Base-by-base conservation (phyloP, 2,113 vertebrate genomes). In the Gallinago paraguaiae region DNA sequence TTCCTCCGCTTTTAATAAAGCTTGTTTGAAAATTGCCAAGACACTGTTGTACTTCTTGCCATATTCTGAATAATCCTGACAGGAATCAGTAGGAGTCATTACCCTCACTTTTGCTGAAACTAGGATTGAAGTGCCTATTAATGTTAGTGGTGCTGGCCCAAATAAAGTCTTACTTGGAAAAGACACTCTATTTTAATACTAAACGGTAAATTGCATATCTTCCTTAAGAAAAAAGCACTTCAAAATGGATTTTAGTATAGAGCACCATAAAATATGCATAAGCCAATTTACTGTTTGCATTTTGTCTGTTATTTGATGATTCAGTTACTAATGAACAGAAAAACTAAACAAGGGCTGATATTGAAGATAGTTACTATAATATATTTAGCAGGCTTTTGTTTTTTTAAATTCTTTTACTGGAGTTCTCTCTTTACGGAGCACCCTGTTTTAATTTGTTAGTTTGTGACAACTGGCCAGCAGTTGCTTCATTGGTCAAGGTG, bases 1-100 rank as follows among this genome's bases (percentile, higher is more conserved):
- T 76, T 86, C 64, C 93, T 96, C 25, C 64, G 10, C 12, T 81
- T 94, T 92, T 84, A 74, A 43, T 72, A 71, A 93, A 53, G n/a
- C 11, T 67, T 41, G 27, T 37, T 90, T 90, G 81, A 31, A 91
- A 95, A 67, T n/a, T 85, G 71, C 46, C 61, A 86, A 19, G 61
- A 28, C 85, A 18, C 39, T 79, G 18, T 70, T 59, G 11, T 57
- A 39, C 4, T 41, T 80, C 25, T 13, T 72, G 59, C 30, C 28
- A 10, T 61, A 25, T 67, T 82, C 56, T 90, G 82, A 61, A 19
- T 71, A 88, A 88, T 64, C 30, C 18, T 57, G 61, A 24, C 13
- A 48, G 41, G 15, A 90, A 67, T 88, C 14, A 68, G 31, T 31
- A 54, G 63, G 27, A 86, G 23, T 90, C 0, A 27, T 85, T 82